Base-by-base conservation (phyloP, 2,888 invertebrate species). In the Scaptomyza cyrtandrae region DNA sequence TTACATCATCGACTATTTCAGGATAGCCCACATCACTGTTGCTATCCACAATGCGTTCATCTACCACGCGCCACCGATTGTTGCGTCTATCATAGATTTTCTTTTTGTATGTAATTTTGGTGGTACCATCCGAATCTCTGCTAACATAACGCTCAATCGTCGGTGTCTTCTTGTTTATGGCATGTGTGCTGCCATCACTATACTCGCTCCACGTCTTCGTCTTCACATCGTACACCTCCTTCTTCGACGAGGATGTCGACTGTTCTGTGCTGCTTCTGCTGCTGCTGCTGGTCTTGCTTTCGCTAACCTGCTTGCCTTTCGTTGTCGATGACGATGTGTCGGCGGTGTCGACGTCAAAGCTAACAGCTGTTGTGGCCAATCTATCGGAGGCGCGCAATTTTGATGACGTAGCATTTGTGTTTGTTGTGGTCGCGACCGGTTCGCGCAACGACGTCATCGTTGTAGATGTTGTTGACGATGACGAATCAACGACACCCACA, bases 31-130 rank as follows among this genome's bases (percentile, higher is more conserved):
- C 85, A 80, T 91, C 90, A 73, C 85, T 78, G 66, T 84, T 84
- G 78, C 93, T 93, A 74, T 93, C 93, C 60, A 93, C 93, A 9
- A 93, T 92, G 86, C 93, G 93, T 77, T 94, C 93, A 77, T 94
- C 93, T 63, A 93, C 91, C 48, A 93, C 90, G 70, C 90, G 91
- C 92, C 92, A 92, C 72, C 89, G 89, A 75, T 92, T 92, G 68
- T 90, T 90, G 64, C 89, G 89, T 57, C 89, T 89, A 80, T 92
- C 92, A 77, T 89, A 92, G 55, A 92, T 89, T 85, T 92, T 92
- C 70, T 92, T 91, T 73, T 92, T 92, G 63, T 92, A 92, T 9
- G 91, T 92, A 11, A 92, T 90, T 63, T 91, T 92, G 16, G 87
- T 90, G 19, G 82, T 90, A 24, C 92, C 92, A 77, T 92, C 92